These are phyloP conservation scores for Laticauda colubrina DNA, from an alignment of 2,113 vertebrate genomes.

Conservation along the genomic window DNA sequence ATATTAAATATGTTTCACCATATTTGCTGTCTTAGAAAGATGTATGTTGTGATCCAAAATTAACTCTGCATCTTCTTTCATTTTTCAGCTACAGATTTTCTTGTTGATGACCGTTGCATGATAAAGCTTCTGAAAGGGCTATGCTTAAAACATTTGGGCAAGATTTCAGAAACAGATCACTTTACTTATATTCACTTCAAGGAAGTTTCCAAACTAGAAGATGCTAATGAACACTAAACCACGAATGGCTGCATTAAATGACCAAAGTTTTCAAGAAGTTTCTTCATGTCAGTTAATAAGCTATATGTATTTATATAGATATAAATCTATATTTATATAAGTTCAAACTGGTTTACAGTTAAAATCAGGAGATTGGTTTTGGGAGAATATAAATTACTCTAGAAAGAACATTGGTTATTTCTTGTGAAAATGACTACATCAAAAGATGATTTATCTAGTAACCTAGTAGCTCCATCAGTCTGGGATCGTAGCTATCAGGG, in stretches of 20 bases:
- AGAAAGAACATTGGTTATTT: background rate
- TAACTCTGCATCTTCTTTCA: background rate
- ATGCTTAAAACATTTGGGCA: slow-evolving; percentile 91
- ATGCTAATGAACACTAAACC: background rate
- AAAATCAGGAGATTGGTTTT: background rate
- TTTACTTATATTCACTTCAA: slow-evolving; percentile 89
- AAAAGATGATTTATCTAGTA: background rate
- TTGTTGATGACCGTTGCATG: slow-evolving; percentile 88
- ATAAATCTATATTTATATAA: background rate
- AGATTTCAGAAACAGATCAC: slow-evolving; percentile 84
- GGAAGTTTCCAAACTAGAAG: slow-evolving; percentile 71
- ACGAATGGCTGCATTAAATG: background rate
- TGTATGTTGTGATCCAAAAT: background rate
- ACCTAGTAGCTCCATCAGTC: background rate
- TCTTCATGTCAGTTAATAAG: background rate
- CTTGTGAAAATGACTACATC: background rate
- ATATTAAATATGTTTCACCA: background rate
- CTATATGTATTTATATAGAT: background rate
- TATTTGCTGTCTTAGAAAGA: background rate
- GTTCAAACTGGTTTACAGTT: background rate
- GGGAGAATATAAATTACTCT: background rate
- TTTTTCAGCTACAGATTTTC: slow-evolving; percentile 80
- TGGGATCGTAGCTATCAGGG: background rate
- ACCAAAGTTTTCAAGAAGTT: background rate
- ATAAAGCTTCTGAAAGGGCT: slow-evolving; percentile 90